Evolutionary conservation across 1,140 invertebrate genomes (phyloP), one percentile per base, ranked within the genome.

Genomic region (Hirudo medicinalis): DNA sequence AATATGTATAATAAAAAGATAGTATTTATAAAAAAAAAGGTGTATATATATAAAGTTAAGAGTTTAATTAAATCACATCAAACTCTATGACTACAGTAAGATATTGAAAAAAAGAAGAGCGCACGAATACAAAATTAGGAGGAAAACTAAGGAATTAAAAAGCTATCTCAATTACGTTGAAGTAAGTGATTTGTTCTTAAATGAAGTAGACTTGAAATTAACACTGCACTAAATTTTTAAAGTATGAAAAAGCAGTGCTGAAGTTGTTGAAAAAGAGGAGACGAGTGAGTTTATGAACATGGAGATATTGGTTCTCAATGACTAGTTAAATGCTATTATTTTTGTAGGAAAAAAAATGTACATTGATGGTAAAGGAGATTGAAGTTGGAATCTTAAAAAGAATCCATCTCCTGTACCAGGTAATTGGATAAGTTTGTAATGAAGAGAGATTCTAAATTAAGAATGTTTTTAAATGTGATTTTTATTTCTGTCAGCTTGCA

Each of bases 51-150:
- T 63, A 25, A n/a, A 57, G 25, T 9, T 20, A 63, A 25, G 11
- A 19, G 17, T 63, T 63, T 63, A n/a, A n/a, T 63, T 25, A 63
- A 25, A 6, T 63, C 22, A 63, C 1, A 22, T 63, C 6, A 63
- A 36, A 36, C 32, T 36, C 2, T 36, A 36, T 3, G 6, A 36
- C 32, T 36, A 6, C 22, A 63, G 57, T 63, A 63, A 63, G 29
- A 63, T 63, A 22, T 63, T 63, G 57, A 63, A 63, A 63, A 63
- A 63, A 32, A 22, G 57, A 63, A 63, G 57, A 63, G 57, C 57
- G 11, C 57, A 63, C 20, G 57, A 63, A 32, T 63, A 63, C 57
- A 63, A 63, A 32, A 63, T 32, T 25, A 63, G 29, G 19, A 63
- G 57, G 29, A 63, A 63, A 63, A 63, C 29, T 2, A 63, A 63